Base-by-base conservation (phyloP, 2,113 vertebrate genomes). In the Pavo muticus region DNA sequence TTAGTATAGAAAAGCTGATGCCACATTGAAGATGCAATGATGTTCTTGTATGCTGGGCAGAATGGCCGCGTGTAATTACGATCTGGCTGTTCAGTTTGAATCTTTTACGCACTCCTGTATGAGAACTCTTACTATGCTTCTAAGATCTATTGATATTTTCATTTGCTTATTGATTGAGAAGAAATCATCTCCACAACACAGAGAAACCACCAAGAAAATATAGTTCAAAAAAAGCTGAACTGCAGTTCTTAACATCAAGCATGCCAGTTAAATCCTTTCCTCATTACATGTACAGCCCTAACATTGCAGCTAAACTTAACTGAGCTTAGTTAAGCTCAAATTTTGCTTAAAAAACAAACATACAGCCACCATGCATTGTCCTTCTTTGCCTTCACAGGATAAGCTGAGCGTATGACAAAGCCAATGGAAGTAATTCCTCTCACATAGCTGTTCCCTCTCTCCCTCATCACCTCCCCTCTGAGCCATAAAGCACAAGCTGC, bases 361-460 rank as follows among this genome's bases (percentile, higher is more conserved):
- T 4, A 67, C 3, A 71, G 19, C 64, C 6, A 21, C 45, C 37
- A 11, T 18, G 71, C 48, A 75, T 65, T 52, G 7, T 14, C 52
- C 40, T 45, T 44, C 48, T 70, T 61, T 69, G 52, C 35, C 76
- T 80, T 81, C 65, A 39, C 15, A 71, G 40, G 54, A 67, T 69
- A 91, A 93, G 19, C 10, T 59, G 14, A 79, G 59, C 2, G 1
- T 8, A 63, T 13, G 39, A 81, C 29, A 90, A 35, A 87, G 29
- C 3, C n/a, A 50, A 40, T 35, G 16, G 30, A 68, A 50, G 59
- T 70, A 91, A 92, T 30, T 57, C 45, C 50, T 73, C 44, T 75
- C 4, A 1, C 52, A 65, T 10, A 69, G 71, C 18, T 0, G 0
- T 14, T 82, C 29, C 54, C 73, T 61, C 3, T 1, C 15, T 48